Base-by-base conservation (phyloP, 1,140 invertebrate species). In the Trichonephila clavipes region DNA sequence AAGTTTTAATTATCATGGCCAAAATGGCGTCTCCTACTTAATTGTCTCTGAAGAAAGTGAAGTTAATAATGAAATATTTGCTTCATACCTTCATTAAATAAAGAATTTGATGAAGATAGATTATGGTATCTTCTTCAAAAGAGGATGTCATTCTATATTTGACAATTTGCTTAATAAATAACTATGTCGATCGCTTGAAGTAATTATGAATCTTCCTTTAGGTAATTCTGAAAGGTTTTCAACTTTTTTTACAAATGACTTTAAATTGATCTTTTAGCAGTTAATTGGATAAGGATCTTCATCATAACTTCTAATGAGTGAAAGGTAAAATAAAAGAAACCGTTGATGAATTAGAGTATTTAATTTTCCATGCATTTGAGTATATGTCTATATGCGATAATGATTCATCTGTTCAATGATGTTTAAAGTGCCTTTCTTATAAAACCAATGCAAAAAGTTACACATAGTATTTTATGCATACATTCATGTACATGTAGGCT, bases 61-160 rank as follows among this genome's bases (percentile, higher is more conserved):
- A 85, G 90, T 62, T 92, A 92, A 92, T 92, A 92, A 92, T 85
- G 90, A 69, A 64, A 85, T 24, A 69, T 85, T 59, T 92, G 61
- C 40, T 64, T 44, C 59, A 64, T 19, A 34, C 24, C 34, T 66
- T 85, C 90, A 85, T 85, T 92, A 92, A 92, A 92, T 92, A 85
- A 85, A 92, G 90, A 92, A 14, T 92, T 85, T 92, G 90, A 92
- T 85, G 90, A 92, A 92, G 90, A 92, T 92, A 58, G 58, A 92
- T 92, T 81, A 85, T 58, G 81, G 44, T 51, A n/a, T 24, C 51
- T 77, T 88, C 62, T 44, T 59, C 72, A 21, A 51, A 77, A 81
- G 18, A 16, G n/a, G 7, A 51, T 90, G 88, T 90, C 88, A 90
- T 69, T 90, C 24, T 34, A 10, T 61, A 69, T 82, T 81, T 90